phyloP scores from a whole-genome alignment of 1,140 invertebrate genomes.

The Catajapyx aquilonaris region DNA sequence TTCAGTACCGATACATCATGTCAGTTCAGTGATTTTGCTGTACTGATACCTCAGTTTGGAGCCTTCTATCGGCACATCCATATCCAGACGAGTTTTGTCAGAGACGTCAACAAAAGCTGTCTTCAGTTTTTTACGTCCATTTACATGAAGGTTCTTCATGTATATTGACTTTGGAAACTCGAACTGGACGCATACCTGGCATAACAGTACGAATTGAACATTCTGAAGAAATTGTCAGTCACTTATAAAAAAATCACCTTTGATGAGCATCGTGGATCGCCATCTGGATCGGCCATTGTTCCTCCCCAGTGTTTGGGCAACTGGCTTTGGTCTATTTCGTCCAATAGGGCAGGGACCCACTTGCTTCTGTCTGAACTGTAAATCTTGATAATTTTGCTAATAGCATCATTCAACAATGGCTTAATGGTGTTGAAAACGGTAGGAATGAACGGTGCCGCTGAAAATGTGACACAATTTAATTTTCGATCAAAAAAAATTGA shows the following conservation, averaged over 20 bases:
- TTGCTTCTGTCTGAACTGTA: slow-evolving; percentile 17
- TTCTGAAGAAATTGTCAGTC: neutral
- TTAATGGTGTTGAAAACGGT: slow-evolving; percentile 21
- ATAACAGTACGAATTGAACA: neutral
- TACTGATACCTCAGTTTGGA: neutral
- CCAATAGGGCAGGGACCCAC: slow-evolving; percentile 15
- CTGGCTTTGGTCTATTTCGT: slow-evolving; percentile 21
- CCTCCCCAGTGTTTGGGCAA: slow-evolving; percentile 24
- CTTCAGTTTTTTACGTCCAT: neutral
- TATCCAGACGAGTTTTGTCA: neutral
- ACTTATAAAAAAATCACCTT: slow-evolving; percentile 1
- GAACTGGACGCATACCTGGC: neutral
- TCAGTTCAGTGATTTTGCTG: no score
- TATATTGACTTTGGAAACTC: neutral
- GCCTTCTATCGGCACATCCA: neutral
- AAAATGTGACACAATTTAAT: no score
- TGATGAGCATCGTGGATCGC: slow-evolving; percentile 12
- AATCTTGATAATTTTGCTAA: slow-evolving; percentile 24
- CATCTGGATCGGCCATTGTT: slow-evolving; percentile 19
- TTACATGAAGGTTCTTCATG: neutral
- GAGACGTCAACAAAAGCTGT: neutral
- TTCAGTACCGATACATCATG: no score
- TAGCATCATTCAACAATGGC: slow-evolving; percentile 24
- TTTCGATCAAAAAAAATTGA: no score
- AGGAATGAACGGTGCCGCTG: slow-evolving; percentile 21